Base-by-base conservation (phyloP, 2,797 vertebrate genomes). In the Adrianichthys oophorus region DNA sequence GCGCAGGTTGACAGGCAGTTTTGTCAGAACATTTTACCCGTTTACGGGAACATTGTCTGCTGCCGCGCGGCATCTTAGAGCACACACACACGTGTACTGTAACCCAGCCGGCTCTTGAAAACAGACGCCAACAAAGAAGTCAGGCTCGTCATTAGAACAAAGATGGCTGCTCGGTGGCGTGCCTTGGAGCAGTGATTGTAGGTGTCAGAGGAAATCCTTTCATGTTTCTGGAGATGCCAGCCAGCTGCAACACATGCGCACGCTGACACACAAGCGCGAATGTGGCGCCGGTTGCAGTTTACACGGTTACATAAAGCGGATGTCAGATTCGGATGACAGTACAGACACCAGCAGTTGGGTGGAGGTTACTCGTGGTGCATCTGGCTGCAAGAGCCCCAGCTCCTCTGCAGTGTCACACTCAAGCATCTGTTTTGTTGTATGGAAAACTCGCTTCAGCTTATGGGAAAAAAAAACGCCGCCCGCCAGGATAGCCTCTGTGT, bases 241-340 rank as follows among this genome's bases (percentile, higher is more conserved):
- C 73, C 88, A 75, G 73, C 82, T 82, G 80, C 75, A 70, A 72
- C 72, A 53, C 78, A 59, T 75, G 47, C 48, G 52, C 58, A 51
- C 41, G 1, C 71, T 50, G 72, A 56, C 74, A 80, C 72, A 51
- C 72, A 52, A 62, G 42, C 17, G 1, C 62, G 17, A 66, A 70
- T 71, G 50, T 60, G 68, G 63, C 68, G 55, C 59, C 65, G 52
- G 61, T 65, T 50, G 23, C 55, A 58, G 81, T 78, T 87, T 90
- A 91, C 90, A 89, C 83, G 69, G 88, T 92, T 90, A 91, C 91
- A 90, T 90, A 91, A 92, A 92, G 90, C 72, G 79, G 77, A 81
- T 91, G 89, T 92, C 91, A 90, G 85, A 90, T 89, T 89, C 75
- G 79, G 87, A 87, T 89, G 89, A 85, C 89, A 90, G 86, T 89